phyloP scores from a whole-genome alignment of 2,888 invertebrate genomes.

The Ctenicera cuprea region DNA sequence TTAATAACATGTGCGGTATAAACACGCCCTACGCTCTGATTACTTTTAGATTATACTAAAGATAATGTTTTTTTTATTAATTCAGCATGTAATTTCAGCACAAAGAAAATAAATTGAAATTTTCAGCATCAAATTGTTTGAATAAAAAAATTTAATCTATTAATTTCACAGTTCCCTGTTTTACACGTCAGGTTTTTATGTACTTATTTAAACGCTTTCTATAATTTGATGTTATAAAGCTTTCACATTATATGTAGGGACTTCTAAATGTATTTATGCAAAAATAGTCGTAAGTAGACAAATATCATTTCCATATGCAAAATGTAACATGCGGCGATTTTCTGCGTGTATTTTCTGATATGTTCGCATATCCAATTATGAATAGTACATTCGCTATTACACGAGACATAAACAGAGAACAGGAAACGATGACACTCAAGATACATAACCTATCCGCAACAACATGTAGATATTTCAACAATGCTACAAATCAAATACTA shows the following conservation, averaged over 20 bases:
- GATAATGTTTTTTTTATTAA: neutral
- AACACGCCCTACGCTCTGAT: no score
- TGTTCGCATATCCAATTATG: conserved; percentile 31
- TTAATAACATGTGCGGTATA: no score
- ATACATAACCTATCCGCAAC: conserved; percentile 20
- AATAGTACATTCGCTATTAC: conserved; percentile 31
- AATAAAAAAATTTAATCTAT: neutral
- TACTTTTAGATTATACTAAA: no score
- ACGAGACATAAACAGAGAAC: conserved; percentile 23
- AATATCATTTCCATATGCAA: conserved; percentile 8
- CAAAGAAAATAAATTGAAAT: neutral
- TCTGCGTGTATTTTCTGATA: conserved; percentile 24
- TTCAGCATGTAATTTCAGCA: neutral
- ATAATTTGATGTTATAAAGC: no score
- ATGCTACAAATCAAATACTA: conserved; percentile 32
- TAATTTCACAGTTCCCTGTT: neutral
- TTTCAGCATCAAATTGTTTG: neutral
- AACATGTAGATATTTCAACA: conserved; percentile 29
- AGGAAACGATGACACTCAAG: conserved; percentile 30
- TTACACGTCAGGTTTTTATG: neutral
- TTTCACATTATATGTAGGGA: no score
- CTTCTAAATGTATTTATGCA: neutral
- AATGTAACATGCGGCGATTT: conserved; percentile 1
- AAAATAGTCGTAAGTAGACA: neutral
- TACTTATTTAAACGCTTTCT: neutral